A percentile compares a stretch with the other conserved stretches of the same genome.
Conservation (phyloP, 2,888 invertebrate genomes). For the Nomada flava region DNA sequence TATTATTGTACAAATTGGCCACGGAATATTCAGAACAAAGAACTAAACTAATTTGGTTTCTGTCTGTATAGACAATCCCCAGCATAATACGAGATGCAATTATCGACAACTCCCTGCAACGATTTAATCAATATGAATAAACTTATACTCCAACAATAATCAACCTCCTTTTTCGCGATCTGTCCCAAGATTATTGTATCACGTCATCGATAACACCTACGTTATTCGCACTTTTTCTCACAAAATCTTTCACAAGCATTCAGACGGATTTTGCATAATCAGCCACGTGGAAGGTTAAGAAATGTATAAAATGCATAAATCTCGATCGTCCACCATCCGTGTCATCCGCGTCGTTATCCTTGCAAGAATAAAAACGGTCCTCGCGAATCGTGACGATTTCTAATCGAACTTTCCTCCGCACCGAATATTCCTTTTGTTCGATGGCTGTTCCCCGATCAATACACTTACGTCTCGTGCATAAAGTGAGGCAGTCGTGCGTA, state of each 20-base stretch:
- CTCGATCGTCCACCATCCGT: too few species aligned
- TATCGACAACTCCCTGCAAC: too few species aligned
- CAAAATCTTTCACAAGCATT: not conserved
- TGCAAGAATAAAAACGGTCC: not conserved
- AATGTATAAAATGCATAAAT: not conserved
- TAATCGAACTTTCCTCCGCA: not conserved
- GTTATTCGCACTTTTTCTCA: not conserved
- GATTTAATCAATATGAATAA: not conserved
- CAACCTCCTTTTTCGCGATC: not conserved
- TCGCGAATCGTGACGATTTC: not conserved
- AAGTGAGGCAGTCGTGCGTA: constrained; percentile 20
- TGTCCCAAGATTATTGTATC: not conserved
- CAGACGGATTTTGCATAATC: not conserved
- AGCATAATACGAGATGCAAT: too few species aligned
- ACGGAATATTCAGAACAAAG: too few species aligned
- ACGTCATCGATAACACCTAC: not conserved
- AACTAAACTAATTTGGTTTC: too few species aligned
- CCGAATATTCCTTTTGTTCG: too few species aligned
- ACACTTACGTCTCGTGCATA: not conserved
- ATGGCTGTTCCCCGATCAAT: too few species aligned
- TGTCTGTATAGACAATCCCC: too few species aligned
- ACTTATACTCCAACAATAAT: not conserved
- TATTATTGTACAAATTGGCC: too few species aligned
- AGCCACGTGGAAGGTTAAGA: not conserved
- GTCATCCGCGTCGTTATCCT: not conserved